Evolutionary conservation across 1,140 invertebrate genomes (phyloP).

Genomic region (Drosophila elegans): DNA sequence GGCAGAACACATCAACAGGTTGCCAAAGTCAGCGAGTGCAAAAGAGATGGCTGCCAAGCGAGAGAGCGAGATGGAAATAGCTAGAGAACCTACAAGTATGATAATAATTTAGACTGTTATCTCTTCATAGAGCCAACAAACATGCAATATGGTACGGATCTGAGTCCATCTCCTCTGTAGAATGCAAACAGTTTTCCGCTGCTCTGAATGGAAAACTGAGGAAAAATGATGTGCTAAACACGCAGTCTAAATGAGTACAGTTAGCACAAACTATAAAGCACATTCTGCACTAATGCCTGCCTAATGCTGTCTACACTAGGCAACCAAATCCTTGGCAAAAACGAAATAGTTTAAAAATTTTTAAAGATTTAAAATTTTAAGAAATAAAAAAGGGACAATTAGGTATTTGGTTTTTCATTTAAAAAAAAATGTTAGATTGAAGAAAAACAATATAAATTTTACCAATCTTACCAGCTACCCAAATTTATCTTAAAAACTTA

Average conservation of each 20-base stretch:
- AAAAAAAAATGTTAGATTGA: not conserved
- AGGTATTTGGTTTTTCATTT: not conserved
- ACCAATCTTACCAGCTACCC: no score
- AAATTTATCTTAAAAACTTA: no score
- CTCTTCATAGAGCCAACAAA: conserved; percentile 34
- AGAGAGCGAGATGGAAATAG: not conserved
- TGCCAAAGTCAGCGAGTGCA: conserved; percentile 37
- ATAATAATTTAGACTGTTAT: conserved; percentile 81
- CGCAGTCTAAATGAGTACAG: conserved; percentile 67
- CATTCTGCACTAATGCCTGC: conserved; percentile 43
- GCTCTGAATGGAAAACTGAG: conserved; percentile 65
- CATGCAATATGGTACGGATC: conserved; percentile 70
- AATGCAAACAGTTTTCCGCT: conserved; percentile 63
- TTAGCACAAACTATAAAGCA: conserved; percentile 60
- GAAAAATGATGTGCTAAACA: conserved; percentile 73
- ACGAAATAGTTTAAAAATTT: no score
- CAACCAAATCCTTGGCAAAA: not conserved
- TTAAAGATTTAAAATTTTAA: not conserved
- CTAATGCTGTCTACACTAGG: conserved; percentile 6
- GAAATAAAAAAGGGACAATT: not conserved
- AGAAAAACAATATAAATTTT: no score
- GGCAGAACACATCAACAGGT: conserved; percentile 52
- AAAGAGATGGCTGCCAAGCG: conserved; percentile 14
- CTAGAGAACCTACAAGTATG: conserved; percentile 55
- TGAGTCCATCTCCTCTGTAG: conserved; percentile 28